phyloP scores from a whole-genome alignment of 1,140 invertebrate genomes.

The Zophobas morio region DNA sequence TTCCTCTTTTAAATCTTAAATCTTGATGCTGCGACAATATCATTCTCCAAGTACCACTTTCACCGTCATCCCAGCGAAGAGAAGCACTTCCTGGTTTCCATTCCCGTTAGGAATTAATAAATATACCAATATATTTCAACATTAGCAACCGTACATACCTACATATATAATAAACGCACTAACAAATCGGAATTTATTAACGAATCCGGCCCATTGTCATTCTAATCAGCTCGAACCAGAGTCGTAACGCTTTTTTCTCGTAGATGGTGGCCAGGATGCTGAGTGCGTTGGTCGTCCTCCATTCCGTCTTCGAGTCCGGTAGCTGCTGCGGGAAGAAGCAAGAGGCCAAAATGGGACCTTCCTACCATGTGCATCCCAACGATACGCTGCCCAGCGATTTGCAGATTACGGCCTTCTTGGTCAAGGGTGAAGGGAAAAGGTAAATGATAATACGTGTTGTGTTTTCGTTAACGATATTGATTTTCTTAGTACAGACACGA shows the following conservation, averaged over 20 bases:
- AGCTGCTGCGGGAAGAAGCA: conserved; percentile 26
- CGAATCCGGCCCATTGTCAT: conserved; percentile 31
- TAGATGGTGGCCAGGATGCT: conserved; percentile 12
- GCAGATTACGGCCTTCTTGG: conserved; percentile 62
- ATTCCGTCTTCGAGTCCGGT: conserved; percentile 4
- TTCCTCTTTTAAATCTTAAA: too few relatives aligned
- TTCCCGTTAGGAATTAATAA: conserved; percentile 40
- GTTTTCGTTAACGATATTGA: too few relatives aligned
- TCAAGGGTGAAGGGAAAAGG: conserved; percentile 60
- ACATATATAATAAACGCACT: conserved; percentile 13
- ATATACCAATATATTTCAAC: conserved; percentile 39
- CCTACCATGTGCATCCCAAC: conserved; percentile 45
- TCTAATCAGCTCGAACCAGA: conserved; percentile 10
- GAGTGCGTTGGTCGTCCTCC: conserved; percentile 15
- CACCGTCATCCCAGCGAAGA: conserved; percentile 28
- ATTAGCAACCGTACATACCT: conserved; percentile 34
- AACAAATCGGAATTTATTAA: conserved; percentile 38
- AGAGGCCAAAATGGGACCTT: neutral
- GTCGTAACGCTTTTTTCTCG: conserved; percentile 10
- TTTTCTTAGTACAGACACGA: too few relatives aligned
- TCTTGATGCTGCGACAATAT: neutral
- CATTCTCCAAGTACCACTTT: conserved; percentile 9
- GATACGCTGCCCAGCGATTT: conserved; percentile 60
- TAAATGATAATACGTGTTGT: conserved; percentile 36
- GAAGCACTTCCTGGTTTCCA: conserved; percentile 34